Evolutionary conservation across 2,888 invertebrate genomes (phyloP), one percentile per base, ranked within the genome.

Genomic region (Herminia tarsipennalis): DNA sequence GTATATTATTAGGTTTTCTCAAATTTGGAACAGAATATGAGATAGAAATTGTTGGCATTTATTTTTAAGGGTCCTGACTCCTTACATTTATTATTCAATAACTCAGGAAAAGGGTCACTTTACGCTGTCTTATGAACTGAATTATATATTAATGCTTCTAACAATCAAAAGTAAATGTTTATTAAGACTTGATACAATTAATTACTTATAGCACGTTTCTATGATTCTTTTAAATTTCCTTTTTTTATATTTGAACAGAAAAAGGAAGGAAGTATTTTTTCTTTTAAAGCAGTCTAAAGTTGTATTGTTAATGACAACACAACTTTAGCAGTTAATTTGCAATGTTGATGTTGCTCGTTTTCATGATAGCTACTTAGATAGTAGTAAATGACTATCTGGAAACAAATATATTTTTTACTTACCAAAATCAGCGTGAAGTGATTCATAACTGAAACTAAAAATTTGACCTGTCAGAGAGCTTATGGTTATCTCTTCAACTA

Each of bases 71-170:
- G 22, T 25, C 9, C 32, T 39, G 14, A 20, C 24, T 37, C 24
- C 10, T 41, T 5, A 20, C 18, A 20, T 39, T n/a, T 12, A 50
- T 34, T 46, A 42, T 41, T 44, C 21, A 34, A 6, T 36, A 5
- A 27, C 30, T 44, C 12, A 32, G 34, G 27, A 22, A 12, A 47
- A 42, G 44, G 41, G 13, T 56, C 44, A 55, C 38, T 45, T 29
- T 27, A 35, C 9, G 34, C 24, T 25, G 17, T 39, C 37, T 32
- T 21, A 10, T 24, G 3, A n/a, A 30, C 10, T 6, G 12, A 25
- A 32, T 18, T 20, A n/a, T 14, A 10, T 0, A n/a, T n/a, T n/a
- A n/a, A n/a, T n/a, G n/a, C n/a, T n/a, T n/a, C n/a, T n/a, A n/a
- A n/a, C n/a, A n/a, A n/a, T n/a, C n/a, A n/a, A n/a, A n/a, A n/a